A percentile compares a stretch with the other conserved stretches of the same genome.
These are phyloP conservation scores for Nylanderia fulva DNA, from an alignment of 1,140 invertebrate species.

Conservation along the genomic window DNA sequence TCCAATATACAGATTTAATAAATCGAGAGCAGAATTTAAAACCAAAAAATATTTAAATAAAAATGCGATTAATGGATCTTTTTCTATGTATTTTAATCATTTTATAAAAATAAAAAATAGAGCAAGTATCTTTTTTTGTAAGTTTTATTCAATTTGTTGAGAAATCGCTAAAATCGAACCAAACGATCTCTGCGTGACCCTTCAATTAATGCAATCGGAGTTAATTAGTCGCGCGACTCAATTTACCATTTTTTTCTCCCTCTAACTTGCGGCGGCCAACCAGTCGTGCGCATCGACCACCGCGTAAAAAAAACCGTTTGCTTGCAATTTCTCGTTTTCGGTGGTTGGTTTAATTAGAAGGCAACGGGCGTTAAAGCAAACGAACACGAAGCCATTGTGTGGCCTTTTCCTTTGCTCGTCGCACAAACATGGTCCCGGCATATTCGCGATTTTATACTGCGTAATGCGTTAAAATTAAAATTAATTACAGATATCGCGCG, in stretches of 20 bases:
- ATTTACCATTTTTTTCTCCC: not conserved
- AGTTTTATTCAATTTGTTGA: constrained; percentile 38
- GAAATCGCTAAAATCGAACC: constrained; percentile 23
- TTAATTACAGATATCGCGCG: constrained; percentile 50
- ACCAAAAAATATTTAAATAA: not conserved
- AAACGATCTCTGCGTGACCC: constrained; percentile 1
- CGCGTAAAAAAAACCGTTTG: constrained; percentile 51
- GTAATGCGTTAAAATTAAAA: constrained; percentile 41
- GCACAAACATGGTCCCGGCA: constrained; percentile 5
- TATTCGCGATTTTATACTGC: constrained; percentile 11
- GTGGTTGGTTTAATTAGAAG: constrained; percentile 74
- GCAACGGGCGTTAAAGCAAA: constrained; percentile 74
- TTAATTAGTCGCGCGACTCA: constrained; percentile 31
- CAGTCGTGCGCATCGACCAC: not conserved
- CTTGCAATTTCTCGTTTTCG: constrained; percentile 55
- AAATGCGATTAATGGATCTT: not conserved
- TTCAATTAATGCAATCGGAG: constrained; percentile 60
- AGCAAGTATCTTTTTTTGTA: not conserved
- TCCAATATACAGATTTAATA: not conserved
- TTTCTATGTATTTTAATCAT: not conserved
- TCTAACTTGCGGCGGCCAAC: not conserved
- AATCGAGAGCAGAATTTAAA: too few relatives aligned
- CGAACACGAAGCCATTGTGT: constrained; percentile 57
- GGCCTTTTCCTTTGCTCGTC: constrained; percentile 1
- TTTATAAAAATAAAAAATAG: not conserved